Percentiles rank a stretch among this genome's conserved stretches.
phyloP scores from a whole-genome alignment of 2,888 invertebrate genomes.

The Encarsia formosa region DNA sequence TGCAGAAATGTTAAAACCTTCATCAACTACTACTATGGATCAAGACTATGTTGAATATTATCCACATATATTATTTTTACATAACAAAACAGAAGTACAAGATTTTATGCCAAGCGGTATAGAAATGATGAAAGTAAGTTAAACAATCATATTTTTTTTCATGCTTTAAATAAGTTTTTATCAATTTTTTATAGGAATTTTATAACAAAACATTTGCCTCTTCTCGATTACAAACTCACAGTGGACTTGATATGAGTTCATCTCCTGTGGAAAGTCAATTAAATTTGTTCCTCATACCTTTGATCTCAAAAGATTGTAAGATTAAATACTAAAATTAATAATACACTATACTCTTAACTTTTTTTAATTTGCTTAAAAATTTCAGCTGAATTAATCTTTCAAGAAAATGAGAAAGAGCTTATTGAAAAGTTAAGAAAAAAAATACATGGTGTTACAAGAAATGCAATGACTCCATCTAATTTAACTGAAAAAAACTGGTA shows the following conservation, averaged over 20 bases:
- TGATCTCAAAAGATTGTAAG: constrained; percentile 54
- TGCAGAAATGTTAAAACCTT: constrained; percentile 83
- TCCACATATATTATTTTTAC: constrained; percentile 78
- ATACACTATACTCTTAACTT: neutral
- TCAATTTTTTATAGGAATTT: constrained; percentile 43
- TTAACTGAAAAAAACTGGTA: constrained; percentile 78
- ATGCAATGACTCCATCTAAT: constrained; percentile 67
- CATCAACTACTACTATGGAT: constrained; percentile 61
- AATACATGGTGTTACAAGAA: constrained; percentile 65
- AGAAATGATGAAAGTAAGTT: constrained; percentile 58
- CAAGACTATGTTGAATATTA: constrained; percentile 71
- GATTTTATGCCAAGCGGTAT: constrained; percentile 65
- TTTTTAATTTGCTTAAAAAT: constrained; percentile 4
- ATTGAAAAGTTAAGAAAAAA: constrained; percentile 66
- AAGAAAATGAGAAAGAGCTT: constrained; percentile 53
- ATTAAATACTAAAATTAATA: neutral
- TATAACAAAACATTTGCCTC: constrained; percentile 59
- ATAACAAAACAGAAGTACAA: constrained; percentile 73
- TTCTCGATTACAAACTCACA: constrained; percentile 64
- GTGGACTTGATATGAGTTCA: constrained; percentile 63
- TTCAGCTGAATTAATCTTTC: constrained; percentile 38
- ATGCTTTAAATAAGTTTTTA: constrained; percentile 11
- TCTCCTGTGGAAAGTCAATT: constrained; percentile 60
- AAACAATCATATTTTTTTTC: constrained; percentile 32
- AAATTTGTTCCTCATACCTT: constrained; percentile 68